Percentiles rank a stretch among this genome's conserved stretches.
Evolutionary conservation across 1,140 invertebrate species (phyloP).

Genomic region (Augochlora pura): DNA sequence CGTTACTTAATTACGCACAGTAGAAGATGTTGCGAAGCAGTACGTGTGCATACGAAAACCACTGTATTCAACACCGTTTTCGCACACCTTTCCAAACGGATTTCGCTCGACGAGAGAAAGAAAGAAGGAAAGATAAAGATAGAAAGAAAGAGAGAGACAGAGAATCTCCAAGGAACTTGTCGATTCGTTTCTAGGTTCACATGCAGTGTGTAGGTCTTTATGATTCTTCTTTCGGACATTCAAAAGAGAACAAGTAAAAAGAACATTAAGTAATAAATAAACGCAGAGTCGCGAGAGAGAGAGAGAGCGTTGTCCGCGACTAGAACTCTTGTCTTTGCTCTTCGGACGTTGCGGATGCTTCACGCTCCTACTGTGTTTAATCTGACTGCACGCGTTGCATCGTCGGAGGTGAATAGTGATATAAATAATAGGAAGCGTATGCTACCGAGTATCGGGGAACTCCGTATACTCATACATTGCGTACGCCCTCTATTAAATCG

Average conservation of each 20-base stretch:
- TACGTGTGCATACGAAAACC: slow-evolving; percentile 35
- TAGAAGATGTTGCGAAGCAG: slow-evolving; percentile 44
- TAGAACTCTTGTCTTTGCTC: slow-evolving; percentile 31
- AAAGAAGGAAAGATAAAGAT: too few species aligned
- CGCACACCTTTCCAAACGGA: slow-evolving; percentile 13
- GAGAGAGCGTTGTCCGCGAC: background rate
- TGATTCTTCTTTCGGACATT: slow-evolving; percentile 38
- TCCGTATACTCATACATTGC: slow-evolving; percentile 77
- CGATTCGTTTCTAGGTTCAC: slow-evolving; percentile 48
- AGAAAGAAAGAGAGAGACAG: background rate
- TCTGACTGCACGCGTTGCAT: slow-evolving; percentile 57
- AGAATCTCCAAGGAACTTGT: background rate
- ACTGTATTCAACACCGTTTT: slow-evolving; percentile 4
- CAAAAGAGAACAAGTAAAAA: background rate
- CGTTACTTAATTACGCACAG: slow-evolving; percentile 53
- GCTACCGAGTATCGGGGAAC: slow-evolving; percentile 57
- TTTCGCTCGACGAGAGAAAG: slow-evolving; percentile 17
- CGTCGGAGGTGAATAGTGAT: slow-evolving; percentile 55
- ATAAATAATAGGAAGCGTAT: slow-evolving; percentile 59
- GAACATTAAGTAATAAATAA: too few species aligned
- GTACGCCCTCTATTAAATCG: slow-evolving; percentile 72
- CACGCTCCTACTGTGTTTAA: slow-evolving; percentile 52
- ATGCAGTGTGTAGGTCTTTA: slow-evolving; percentile 22
- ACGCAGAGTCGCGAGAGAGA: background rate
- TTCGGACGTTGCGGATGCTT: slow-evolving; percentile 36